phyloP scores from a whole-genome alignment of 2,888 invertebrate genomes.

The Lasioglossum lativentre region DNA sequence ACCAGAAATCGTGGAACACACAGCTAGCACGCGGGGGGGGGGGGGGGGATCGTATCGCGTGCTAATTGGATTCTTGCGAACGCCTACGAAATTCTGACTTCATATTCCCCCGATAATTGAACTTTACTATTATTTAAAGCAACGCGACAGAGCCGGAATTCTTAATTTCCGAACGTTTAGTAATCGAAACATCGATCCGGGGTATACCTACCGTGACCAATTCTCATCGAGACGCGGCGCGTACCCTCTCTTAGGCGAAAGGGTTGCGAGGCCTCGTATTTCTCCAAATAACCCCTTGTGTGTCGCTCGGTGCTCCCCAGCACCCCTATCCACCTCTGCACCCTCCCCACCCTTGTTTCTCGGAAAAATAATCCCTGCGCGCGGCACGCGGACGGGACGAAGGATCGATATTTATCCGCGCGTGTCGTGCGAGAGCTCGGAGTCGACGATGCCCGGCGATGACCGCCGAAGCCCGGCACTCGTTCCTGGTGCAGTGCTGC shows the following conservation, averaged over 20 bases:
- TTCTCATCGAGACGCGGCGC: conserved; percentile 64
- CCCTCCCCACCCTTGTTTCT: conserved; percentile 19
- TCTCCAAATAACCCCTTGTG: conserved; percentile 55
- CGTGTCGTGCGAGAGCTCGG: conserved; percentile 23
- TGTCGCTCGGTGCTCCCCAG: background rate
- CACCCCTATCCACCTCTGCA: background rate
- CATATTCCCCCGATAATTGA: conserved; percentile 43
- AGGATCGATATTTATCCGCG: conserved; percentile 69
- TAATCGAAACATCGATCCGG: conserved; percentile 77
- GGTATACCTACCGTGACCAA: conserved; percentile 75
- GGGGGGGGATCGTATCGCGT: conserved; percentile 40
- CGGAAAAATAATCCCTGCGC: conserved; percentile 39
- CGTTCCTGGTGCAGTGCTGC: conserved; percentile 44
- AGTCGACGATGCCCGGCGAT: background rate
- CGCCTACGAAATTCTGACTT: conserved; percentile 53
- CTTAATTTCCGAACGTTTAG: conserved; percentile 9
- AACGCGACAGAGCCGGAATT: background rate
- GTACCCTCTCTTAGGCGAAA: conserved; percentile 64
- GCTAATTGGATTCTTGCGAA: conserved; percentile 61
- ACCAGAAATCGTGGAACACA: conserved; percentile 42
- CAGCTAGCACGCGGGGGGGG: background rate
- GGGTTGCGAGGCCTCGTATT: conserved; percentile 71
- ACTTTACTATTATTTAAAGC: conserved; percentile 48
- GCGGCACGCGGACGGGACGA: conserved; percentile 43
- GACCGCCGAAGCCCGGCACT: background rate